Evolutionary conservation across 1,140 invertebrate species (phyloP), one percentile per base, ranked within the genome.

Genomic region (Sinonovacula constricta): DNA sequence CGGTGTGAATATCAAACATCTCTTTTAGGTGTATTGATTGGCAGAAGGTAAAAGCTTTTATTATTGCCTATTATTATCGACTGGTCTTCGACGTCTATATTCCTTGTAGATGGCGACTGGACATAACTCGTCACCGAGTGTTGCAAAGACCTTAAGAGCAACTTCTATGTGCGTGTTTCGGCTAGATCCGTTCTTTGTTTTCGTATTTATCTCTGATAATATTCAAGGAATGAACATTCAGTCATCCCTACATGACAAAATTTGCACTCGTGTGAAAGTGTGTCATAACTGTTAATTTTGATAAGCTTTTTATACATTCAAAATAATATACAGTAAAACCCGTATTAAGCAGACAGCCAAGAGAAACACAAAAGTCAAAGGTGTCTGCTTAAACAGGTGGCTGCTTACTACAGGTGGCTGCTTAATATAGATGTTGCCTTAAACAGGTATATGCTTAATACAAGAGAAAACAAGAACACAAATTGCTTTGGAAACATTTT

Each of bases 1-100:
- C 72, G 62, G 53, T 66, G 60, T 30, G 56, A 54, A 31, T 70
- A 79, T 60, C 67, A 71, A 56, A 65, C 18, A 15, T 79, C 60
- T 31, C 0, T 28, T 22, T 4, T 24, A 30, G 26, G 33, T 18
- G 45, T 56, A 1, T 65, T 49, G 0, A 79, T 51, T 3, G 68
- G 60, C 15, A 51, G 31, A 2, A 72, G 36, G 28, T 79, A 57
- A 67, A 79, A 79, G 30, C 68, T 66, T 2, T 22, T 39, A 7
- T 63, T 4, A 0, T 45, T 12, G 18, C 63, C 51, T 24, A 63
- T 39, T 2, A 79, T n/a, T 7, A 63, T 79, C 66, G 22, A n/a
- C 2, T 33, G 76, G 76, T 22, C 57, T 33, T n/a, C 53, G 67
- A 18, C 22, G 22, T 12, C 24, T 65, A 30, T 79, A 79, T 24